Evolutionary conservation across 2,797 vertebrate genomes (phyloP).

Genomic region (Anabacerthia variegaticeps): DNA sequence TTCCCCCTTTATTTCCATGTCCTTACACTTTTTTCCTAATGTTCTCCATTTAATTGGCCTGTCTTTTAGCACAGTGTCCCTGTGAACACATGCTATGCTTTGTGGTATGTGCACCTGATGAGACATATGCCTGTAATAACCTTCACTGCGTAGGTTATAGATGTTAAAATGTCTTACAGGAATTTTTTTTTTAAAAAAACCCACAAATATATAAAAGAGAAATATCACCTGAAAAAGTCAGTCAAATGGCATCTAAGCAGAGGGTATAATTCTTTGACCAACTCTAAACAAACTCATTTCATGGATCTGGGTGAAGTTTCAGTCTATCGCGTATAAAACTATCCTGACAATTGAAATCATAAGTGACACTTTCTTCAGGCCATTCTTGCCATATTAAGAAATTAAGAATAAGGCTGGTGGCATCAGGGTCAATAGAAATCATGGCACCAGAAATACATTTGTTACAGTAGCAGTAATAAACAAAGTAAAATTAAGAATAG

Average conservation of each 20-base stretch:
- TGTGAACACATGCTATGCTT: not conserved
- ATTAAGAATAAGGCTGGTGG: not conserved
- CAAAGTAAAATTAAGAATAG: constrained; percentile 15
- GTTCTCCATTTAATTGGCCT: not conserved
- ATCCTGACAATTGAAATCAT: not conserved
- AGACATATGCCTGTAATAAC: not conserved
- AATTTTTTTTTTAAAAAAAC: not conserved
- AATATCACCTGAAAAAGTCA: not conserved
- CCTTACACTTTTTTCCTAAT: not conserved
- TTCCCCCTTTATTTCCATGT: not conserved
- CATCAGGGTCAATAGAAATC: not conserved
- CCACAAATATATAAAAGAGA: not conserved
- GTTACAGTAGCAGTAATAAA: not conserved
- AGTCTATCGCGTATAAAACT: not conserved
- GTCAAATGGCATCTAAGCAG: not conserved
- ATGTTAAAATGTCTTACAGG: not conserved
- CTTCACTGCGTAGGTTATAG: not conserved
- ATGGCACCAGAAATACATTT: not conserved
- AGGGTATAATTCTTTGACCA: not conserved
- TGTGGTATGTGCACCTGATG: not conserved
- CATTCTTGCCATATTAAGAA: not conserved
- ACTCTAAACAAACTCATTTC: not conserved
- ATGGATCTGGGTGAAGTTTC: not conserved
- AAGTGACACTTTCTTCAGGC: not conserved
- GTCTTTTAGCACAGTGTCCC: not conserved